Evolutionary conservation across 2,888 invertebrate genomes (phyloP).

Genomic region (Camptogramma bilineatum): DNA sequence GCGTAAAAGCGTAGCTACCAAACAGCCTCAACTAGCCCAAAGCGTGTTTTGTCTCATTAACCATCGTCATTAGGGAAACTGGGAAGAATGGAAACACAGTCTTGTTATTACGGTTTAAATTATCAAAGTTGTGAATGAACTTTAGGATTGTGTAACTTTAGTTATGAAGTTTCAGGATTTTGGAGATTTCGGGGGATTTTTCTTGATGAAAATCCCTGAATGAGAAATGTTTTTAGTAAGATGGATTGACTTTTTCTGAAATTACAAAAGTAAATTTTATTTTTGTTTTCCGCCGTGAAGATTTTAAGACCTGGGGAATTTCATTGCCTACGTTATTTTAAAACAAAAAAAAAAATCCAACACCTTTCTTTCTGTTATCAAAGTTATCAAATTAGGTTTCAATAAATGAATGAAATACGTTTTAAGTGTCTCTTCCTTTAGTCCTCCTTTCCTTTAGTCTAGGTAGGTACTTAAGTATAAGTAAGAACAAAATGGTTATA

Average conservation of each 20-base stretch:
- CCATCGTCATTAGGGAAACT: slow-evolving; percentile 38
- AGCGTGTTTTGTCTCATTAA: slow-evolving; percentile 41
- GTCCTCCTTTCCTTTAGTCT: too few species aligned
- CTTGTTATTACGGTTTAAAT: slow-evolving; percentile 48
- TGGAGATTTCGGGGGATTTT: slow-evolving; percentile 18
- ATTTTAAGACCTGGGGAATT: too few species aligned
- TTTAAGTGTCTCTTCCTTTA: too few species aligned
- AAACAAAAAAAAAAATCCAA: too few species aligned
- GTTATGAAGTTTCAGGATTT: slow-evolving; percentile 28
- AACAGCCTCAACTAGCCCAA: slow-evolving; percentile 10
- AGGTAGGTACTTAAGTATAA: too few species aligned
- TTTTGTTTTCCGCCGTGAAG: slow-evolving; percentile 9
- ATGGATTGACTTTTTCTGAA: slow-evolving; percentile 15
- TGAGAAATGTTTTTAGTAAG: slow-evolving; percentile 14
- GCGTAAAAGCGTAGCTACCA: not conserved
- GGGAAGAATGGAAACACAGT: slow-evolving; percentile 39
- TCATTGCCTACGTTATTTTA: too few species aligned
- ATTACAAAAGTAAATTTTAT: slow-evolving; percentile 20
- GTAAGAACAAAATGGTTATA: too few species aligned
- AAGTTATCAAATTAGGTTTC: too few species aligned
- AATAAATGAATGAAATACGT: too few species aligned
- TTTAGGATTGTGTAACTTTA: slow-evolving; percentile 47
- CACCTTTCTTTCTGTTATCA: too few species aligned
- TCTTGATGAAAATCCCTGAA: slow-evolving; percentile 19
- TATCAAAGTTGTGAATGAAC: slow-evolving; percentile 53